These are phyloP conservation scores for Sebastes ruberrimus DNA, from an alignment of 2,797 vertebrate genomes.

Conservation along the genomic window DNA sequence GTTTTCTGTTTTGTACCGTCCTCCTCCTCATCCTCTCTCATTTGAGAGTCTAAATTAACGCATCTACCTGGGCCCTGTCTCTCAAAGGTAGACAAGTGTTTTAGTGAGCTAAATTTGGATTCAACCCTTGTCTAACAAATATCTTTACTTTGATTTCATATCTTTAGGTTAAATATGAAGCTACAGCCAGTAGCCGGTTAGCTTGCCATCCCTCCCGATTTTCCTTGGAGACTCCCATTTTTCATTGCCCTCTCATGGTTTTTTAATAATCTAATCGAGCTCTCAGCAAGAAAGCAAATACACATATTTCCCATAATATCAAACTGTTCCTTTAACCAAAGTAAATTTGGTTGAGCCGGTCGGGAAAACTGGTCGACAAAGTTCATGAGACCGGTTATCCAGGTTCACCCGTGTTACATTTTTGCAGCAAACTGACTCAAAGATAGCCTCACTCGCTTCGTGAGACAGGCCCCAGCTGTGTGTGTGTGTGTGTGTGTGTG, in stretches of 20 bases:
- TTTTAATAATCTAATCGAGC: not conserved
- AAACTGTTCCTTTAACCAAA: not conserved
- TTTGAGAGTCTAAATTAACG: not conserved
- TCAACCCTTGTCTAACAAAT: not conserved
- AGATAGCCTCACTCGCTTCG: conserved; percentile 52
- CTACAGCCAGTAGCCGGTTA: not conserved
- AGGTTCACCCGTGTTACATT: conserved; percentile 32
- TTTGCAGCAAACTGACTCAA: conserved; percentile 38
- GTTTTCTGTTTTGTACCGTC: not conserved
- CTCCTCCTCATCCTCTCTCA: not conserved
- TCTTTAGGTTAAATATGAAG: not conserved
- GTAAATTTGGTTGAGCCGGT: not conserved
- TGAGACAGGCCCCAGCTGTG: conserved; percentile 60
- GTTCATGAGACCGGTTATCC: conserved; percentile 27
- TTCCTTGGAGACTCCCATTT: too few relatives aligned
- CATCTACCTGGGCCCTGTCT: too few relatives aligned
- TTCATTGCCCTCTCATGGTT: too few relatives aligned
- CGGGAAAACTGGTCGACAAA: not conserved
- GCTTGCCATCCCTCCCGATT: not conserved
- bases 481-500: conserved; percentile 35
- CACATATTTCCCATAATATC: not conserved
- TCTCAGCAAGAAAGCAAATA: not conserved
- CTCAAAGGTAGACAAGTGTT: not conserved
- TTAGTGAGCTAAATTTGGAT: not conserved
- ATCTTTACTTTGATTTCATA: not conserved